Evolutionary conservation across 2,113 vertebrate genomes (phyloP), one percentile per base, ranked within the genome.

Genomic region (Colius striatus): DNA sequence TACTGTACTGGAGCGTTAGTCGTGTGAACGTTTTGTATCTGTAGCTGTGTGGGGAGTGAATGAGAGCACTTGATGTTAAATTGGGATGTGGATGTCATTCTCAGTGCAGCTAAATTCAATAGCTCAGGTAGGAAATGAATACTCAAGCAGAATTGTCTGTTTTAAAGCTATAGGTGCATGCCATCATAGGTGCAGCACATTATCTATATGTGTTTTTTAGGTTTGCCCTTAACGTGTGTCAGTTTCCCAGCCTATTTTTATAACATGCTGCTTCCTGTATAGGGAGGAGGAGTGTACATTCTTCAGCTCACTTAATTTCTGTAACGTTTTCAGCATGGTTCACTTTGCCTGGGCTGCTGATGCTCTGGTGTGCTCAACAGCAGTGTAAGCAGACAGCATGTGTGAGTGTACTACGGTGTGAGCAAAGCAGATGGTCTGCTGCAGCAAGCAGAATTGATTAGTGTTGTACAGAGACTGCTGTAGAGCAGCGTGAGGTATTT

Each of bases 361-460:
- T 93, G 84, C 88, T 79, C 88, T 7, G 3, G 83, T 22, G 57
- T 75, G 90, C 84, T 88, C 74, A 1, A 29, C 48, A 41, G 93
- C 90, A 29, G 67, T 0, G 8, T 47, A 45, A 90, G 93, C 89
- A 84, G 61, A 30, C 16, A 10, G 9, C 20, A 26, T 1, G 68
- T 30, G 62, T 62, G 6, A 1, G 57, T 6, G 32, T 72, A 11
- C 60, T 54, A 55, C 2, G 0, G 87, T 6, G 65, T 22, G 51
- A 78, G 83, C 47, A 13, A 36, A 78, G 90, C 91, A 87, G 93
- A 88, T 60, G 92, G 90, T 20, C 71, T 86, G 78, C 84, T 82
- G 95, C 96, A 68, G 86, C 88, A 19, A 26, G 91, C 73, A 80
- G 81, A 23, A 88, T 77, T 73, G 61, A 93, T 94, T 75, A 79